Evolutionary conservation across 1,140 invertebrate species (phyloP), one percentile per base, ranked within the genome.

Genomic region (Aphidius gifuensis): DNA sequence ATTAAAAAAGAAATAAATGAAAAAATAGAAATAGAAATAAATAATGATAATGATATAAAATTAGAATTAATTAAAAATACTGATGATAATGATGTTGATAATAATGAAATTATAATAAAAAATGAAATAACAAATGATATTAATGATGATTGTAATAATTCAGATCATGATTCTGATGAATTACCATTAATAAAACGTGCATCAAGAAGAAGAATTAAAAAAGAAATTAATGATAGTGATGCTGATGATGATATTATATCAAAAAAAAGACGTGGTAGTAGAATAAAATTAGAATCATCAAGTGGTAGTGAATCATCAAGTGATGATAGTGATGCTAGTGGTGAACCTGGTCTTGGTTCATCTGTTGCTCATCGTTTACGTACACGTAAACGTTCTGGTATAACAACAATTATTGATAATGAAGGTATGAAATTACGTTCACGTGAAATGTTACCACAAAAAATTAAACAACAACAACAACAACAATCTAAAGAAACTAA

Each of bases 241-340:
- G 23, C 23, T 32, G 77, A 80, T 9, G 77, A 79, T 1, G 78
- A 80, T 54, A 66, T 75, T 2, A 67, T 72, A 9, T 69, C 66
- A 5, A 67, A 70, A 16, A 78, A 74, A 39, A 68, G 77, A 32
- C 64, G 72, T 3, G 76, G 75, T 5, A 75, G 75, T 61, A 76
- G 75, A 44, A 78, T 79, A 23, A 79, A 78, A 47, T 63, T 79
- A 8, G 69, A 74, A 6, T 77, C 76, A 3, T 74, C 76, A 9
- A 79, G 77, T 6, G 75, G 71, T 1, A 80, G 75, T 49, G 76
- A 78, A 5, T 74, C 70, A 0, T 78, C 78, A 6, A 80, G 74
- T 60, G 58, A 76, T 7, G 78, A 77, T 4, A 78, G 73, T 51
- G 78, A 80, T 44, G 65, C 32, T 2, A 74, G 74, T n/a, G 58